Conservation (phyloP, 1,140 invertebrate species). For the Sweltsa coloradensis region DNA sequence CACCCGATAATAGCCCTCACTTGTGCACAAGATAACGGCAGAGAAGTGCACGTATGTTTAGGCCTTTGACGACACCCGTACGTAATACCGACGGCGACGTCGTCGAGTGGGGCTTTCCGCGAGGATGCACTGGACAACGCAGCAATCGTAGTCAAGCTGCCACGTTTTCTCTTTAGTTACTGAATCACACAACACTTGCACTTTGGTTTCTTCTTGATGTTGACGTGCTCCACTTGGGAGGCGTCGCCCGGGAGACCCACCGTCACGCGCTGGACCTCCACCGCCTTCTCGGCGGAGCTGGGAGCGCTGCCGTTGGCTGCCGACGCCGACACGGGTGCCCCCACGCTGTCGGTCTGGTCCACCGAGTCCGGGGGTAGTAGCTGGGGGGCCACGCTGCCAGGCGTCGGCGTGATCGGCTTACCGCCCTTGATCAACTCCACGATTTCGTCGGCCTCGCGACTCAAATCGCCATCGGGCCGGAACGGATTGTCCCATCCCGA, state of each 20-base stretch:
- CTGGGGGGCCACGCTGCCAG: conserved; percentile 24
- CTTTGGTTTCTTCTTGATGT: conserved; percentile 80
- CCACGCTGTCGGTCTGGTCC: conserved; percentile 20
- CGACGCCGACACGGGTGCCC: neutral
- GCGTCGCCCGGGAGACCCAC: conserved; percentile 52
- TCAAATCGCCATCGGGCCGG: conserved; percentile 87
- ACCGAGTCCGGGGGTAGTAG: conserved; percentile 30
- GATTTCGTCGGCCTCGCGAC: conserved; percentile 89
- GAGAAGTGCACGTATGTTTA: no score
- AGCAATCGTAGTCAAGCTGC: no score
- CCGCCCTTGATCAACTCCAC: conserved; percentile 86
- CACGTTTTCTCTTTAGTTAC: no score
- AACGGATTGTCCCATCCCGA: conserved; percentile 96
- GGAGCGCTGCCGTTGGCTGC: conserved; percentile 18
- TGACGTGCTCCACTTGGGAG: conserved; percentile 69
- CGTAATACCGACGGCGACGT: no score
- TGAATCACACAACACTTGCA: conserved; percentile 82
- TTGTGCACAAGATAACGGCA: no score
- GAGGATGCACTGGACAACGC: no score
- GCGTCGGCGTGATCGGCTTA: conserved; percentile 65
- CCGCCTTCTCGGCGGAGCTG: conserved; percentile 34
- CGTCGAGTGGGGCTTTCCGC: no score
- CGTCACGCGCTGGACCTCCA: conserved; percentile 62
- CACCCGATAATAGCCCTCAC: no score
- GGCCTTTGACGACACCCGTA: no score